A percentile compares a stretch with the other conserved stretches of the same genome.
These are phyloP conservation scores for cattle (Bos taurus) DNA, from an alignment of 2,113 vertebrate genomes.

Conservation along the genomic window DNA sequence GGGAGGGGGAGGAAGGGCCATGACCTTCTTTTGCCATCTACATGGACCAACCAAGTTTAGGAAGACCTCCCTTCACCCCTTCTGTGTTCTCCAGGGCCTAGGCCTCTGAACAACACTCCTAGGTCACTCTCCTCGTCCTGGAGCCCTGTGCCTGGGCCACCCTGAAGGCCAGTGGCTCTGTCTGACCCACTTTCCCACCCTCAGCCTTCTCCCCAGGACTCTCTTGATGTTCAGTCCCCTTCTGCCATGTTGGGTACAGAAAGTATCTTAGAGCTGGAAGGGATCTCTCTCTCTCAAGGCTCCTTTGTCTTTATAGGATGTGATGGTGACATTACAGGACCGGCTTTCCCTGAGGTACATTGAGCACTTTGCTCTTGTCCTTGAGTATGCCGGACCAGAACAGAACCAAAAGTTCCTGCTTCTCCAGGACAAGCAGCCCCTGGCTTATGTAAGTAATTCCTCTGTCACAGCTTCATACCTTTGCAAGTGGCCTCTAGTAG, in stretches of 20 bases:
- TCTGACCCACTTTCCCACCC: background rate
- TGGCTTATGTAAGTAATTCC: conserved; percentile 91
- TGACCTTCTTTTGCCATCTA: background rate
- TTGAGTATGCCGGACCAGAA: conserved; percentile 93
- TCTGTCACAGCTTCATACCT: background rate
- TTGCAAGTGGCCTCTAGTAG: background rate
- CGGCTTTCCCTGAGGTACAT: conserved; percentile 97
- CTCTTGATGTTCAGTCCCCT: background rate
- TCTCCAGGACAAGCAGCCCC: conserved; percentile 95
- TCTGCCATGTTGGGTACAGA: background rate
- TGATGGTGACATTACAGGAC: conserved; percentile 96
- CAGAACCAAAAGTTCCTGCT: conserved; percentile 93
- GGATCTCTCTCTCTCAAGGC: background rate
- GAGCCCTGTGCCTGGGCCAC: background rate
- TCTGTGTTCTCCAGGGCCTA: background rate
- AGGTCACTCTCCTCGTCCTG: background rate
- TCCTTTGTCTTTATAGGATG: conserved; percentile 84
- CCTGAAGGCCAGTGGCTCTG: background rate
- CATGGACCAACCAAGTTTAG: background rate
- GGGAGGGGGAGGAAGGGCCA: background rate
- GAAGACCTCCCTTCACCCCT: background rate
- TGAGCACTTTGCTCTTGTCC: conserved; percentile 96
- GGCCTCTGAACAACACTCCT: background rate
- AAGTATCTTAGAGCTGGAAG: background rate
- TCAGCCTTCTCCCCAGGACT: background rate